Conservation (phyloP, 2,113 vertebrate species). For the Nothoprocta pentlandii region DNA sequence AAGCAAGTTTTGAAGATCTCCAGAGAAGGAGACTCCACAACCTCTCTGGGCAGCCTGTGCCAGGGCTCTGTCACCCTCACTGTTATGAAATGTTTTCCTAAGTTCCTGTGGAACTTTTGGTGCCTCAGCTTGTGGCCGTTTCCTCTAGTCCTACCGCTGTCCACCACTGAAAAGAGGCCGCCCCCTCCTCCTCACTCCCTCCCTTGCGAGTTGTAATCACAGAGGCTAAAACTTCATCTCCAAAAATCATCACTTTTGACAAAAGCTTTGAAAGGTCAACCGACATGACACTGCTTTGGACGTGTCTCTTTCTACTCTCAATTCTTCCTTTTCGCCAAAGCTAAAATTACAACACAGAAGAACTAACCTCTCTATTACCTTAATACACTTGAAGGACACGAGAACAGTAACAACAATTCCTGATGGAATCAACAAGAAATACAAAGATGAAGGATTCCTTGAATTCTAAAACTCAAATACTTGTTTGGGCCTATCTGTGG, state of each 20-base stretch:
- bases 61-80: too few relatives aligned
- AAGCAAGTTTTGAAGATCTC: too few relatives aligned
- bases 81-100: too few relatives aligned
- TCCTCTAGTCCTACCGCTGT: too few relatives aligned
- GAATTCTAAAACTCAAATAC: background rate
- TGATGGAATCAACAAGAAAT: background rate
- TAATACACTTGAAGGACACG: background rate
- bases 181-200: too few relatives aligned
- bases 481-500: fast-evolving
- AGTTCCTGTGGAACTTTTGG: too few relatives aligned
- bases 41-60: too few relatives aligned
- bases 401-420: background rate
- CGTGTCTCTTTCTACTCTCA: background rate
- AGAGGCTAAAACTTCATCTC: background rate
- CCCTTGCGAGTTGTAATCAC: background rate
- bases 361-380: background rate
- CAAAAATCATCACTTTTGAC: background rate
- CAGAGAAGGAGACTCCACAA: too few relatives aligned
- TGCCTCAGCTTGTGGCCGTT: too few relatives aligned
- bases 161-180: too few relatives aligned
- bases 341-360: background rate
- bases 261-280: background rate
- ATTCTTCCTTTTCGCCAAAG: background rate
- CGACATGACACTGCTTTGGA: background rate
- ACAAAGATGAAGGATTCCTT: background rate